Evolutionary conservation across 1,140 invertebrate species (phyloP).

Genomic region (Dreissena polymorpha): DNA sequence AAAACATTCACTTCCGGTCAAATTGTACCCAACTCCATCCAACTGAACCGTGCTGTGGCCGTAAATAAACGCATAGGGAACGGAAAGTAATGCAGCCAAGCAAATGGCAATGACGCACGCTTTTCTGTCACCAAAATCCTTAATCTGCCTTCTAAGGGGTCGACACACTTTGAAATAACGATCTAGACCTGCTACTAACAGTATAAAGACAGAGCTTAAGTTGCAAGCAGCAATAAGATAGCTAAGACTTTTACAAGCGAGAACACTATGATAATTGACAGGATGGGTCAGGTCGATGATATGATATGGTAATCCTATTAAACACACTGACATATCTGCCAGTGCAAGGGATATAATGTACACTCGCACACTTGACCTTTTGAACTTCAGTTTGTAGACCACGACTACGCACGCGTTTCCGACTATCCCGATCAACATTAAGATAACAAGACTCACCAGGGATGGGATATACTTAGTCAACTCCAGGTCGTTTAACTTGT

Average conservation of each 20-base stretch:
- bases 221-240: constrained; percentile 58
- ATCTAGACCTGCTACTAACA: constrained; percentile 64
- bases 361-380: constrained; percentile 56
- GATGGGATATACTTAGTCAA: constrained; percentile 48
- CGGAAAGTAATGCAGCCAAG: constrained; percentile 15
- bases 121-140: constrained; percentile 47
- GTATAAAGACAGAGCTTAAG: constrained; percentile 58
- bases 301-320: constrained; percentile 64
- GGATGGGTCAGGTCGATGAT: constrained; percentile 61
- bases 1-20: constrained; percentile 43
- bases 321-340: constrained; percentile 62
- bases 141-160: constrained; percentile 61
- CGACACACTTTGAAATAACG: constrained; percentile 64
- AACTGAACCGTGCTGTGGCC: constrained; percentile 13
- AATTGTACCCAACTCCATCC: not conserved
- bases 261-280: constrained; percentile 55
- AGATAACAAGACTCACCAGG: constrained; percentile 40
- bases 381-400: constrained; percentile 58
- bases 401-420: constrained; percentile 62
- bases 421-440: constrained; percentile 59
- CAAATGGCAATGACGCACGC: constrained; percentile 41
- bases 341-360: constrained; percentile 63
- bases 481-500: constrained; percentile 13
- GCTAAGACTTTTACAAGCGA: constrained; percentile 57
- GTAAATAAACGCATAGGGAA: constrained; percentile 47